Base-by-base conservation (phyloP, 2,113 vertebrate genomes). In the Dromaius novaehollandiae region DNA sequence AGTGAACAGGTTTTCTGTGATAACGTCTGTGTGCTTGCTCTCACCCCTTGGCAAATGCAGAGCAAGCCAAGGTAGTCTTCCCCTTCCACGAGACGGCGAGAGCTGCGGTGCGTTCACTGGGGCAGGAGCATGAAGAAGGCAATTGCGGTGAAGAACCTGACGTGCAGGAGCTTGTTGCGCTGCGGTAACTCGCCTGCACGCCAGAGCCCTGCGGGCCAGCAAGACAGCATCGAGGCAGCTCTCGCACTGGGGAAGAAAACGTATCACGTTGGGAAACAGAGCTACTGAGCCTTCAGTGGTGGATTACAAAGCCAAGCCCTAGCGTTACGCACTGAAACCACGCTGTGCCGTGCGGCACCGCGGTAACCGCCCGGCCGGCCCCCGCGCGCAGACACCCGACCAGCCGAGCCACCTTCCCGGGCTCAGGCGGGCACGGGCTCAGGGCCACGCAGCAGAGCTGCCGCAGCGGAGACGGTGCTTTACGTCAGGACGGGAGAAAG, bases 121-220 rank as follows among this genome's bases (percentile, higher is more conserved):
- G 80, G 86, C 34, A 65, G 76, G 55, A 86, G 64, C 82, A 63
- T 1, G 58, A 95, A 58, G 53, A 55, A 70, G 68, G 75, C 82
- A 95, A 7, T 32, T 70, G 89, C 40, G 74, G 91, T 80, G 93
- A 88, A 88, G 91, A 90, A 78, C 40, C 3, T 64, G 90, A 81
- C 90, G 9, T 63, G 96, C 79, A 90, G 92, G 55, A 94, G 84
- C 96, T 78, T 95, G 96, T 63, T 81, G 24, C 2, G 3, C 30
- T 46, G 63, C 2, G 7, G 79, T 53, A 94, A 74, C 51, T 78
- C 6, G 17, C 68, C 63, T 63, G 38, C 46, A 44, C 2, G 16
- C 53, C 90, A 86, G 68, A 88, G 89, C 71, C 63, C 58, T 69
- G 9, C 79, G 53, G 32, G 26, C 2, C 2, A 61, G 76, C 24